These are phyloP conservation scores for Furnarius figulus DNA, from an alignment of 2,113 vertebrate genomes.

Conservation along the genomic window DNA sequence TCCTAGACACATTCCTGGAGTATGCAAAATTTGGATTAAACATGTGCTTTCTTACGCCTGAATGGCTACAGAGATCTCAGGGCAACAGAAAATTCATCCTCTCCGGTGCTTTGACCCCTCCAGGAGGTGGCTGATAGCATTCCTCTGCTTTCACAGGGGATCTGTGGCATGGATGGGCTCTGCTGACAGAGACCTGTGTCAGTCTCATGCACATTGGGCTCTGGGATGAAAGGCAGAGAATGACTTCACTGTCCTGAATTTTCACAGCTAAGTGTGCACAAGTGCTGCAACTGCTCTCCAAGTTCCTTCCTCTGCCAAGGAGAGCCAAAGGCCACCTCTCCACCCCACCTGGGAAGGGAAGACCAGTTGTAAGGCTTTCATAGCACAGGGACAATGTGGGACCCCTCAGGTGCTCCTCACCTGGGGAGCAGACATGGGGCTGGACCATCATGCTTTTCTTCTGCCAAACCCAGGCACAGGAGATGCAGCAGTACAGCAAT, in stretches of 20 bases:
- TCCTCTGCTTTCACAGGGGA: background rate
- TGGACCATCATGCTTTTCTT: accelerated
- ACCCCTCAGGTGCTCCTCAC: background rate
- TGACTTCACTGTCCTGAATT: background rate
- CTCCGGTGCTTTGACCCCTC: background rate
- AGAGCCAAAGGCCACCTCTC: background rate
- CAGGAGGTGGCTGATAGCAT: background rate
- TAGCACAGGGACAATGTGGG: accelerated
- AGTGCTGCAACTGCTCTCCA: background rate
- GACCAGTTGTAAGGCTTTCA: accelerated
- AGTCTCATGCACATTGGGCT: accelerated
- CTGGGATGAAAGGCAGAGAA: background rate
- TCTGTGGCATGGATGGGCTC: background rate
- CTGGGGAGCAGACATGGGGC: accelerated
- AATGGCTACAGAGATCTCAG: background rate
- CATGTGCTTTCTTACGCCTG: background rate
- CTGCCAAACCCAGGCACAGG: background rate
- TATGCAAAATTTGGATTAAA: background rate
- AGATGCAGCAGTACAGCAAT: background rate
- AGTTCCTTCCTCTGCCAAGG: background rate
- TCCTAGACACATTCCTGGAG: constrained; percentile 21
- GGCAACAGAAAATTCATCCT: background rate
- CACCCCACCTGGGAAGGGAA: background rate
- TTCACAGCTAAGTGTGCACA: background rate
- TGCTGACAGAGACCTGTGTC: background rate